phyloP scores from a whole-genome alignment of 2,113 vertebrate species.

The Dolichallabes microphthalmus region DNA sequence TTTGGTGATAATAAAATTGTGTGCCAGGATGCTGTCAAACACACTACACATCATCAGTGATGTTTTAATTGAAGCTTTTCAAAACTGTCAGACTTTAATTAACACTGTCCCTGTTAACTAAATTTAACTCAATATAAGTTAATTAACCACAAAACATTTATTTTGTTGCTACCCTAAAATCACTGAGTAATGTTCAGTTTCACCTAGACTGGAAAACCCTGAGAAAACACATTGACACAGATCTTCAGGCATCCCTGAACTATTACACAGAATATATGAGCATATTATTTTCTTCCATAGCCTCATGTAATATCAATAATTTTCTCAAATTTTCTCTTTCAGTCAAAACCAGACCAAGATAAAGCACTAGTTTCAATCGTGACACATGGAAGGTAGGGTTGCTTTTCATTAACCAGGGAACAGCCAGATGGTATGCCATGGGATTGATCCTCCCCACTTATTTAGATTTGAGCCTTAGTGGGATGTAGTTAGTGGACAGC shows the following conservation, averaged over 20 bases:
- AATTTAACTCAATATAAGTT: slow-evolving; percentile 28
- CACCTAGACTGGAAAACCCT: slow-evolving; percentile 30
- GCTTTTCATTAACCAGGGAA: too few species aligned
- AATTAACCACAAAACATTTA: slow-evolving; percentile 34
- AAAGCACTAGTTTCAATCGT: too few species aligned
- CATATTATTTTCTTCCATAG: too few species aligned
- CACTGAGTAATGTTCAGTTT: slow-evolving; percentile 21
- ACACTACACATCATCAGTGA: slow-evolving; percentile 9
- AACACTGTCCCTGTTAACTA: slow-evolving; percentile 31
- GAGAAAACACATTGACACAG: slow-evolving; percentile 21
- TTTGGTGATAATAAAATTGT: slow-evolving; percentile 25
- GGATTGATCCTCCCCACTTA: too few species aligned
- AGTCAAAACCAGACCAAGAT: too few species aligned
- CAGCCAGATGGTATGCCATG: too few species aligned
- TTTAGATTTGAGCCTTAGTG: too few species aligned
- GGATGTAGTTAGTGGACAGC: too few species aligned
- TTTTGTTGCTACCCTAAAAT: slow-evolving; percentile 29
- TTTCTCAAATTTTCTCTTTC: too few species aligned
- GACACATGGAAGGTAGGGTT: too few species aligned
- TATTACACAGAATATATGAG: not conserved
- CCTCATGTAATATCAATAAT: too few species aligned
- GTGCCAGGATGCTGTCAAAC: slow-evolving; percentile 20
- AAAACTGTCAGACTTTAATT: slow-evolving; percentile 34
- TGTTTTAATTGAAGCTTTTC: slow-evolving; percentile 31
- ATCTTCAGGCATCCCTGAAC: not conserved